These are phyloP conservation scores for Solenopsis invicta DNA, from an alignment of 1,140 invertebrate genomes.

Conservation along the genomic window DNA sequence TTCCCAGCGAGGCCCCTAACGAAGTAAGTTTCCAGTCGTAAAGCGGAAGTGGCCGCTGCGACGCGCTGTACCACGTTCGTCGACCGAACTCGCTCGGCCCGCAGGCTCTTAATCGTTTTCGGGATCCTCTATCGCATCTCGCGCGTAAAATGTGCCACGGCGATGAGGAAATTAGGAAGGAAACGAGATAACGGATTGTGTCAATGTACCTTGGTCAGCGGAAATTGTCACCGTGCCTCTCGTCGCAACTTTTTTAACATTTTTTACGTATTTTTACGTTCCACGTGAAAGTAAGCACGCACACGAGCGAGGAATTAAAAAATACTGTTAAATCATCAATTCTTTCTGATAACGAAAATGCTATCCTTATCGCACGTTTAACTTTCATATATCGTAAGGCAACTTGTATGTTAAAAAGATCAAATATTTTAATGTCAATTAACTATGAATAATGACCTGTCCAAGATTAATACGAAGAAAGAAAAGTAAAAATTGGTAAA, in stretches of 20 bases:
- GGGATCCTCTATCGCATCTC: constrained; percentile 51
- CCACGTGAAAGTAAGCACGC: neutral
- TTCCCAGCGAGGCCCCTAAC: constrained; percentile 71
- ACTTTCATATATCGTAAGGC: neutral
- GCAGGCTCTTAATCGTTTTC: constrained; percentile 69
- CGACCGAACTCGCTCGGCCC: constrained; percentile 50
- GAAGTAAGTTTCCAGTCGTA: constrained; percentile 79
- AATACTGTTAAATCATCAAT: neutral
- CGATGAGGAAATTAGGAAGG: constrained; percentile 2
- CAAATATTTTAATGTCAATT: neutral
- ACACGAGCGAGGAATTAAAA: neutral
- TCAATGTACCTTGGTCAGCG: constrained; percentile 29
- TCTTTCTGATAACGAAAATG: neutral
- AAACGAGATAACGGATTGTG: constrained; percentile 43
- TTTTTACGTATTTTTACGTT: neutral
- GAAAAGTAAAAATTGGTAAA: constrained; percentile 2
- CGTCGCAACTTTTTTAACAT: neutral
- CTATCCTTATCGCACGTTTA: neutral
- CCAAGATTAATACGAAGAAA: constrained; percentile 7
- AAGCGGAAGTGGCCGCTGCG: constrained; percentile 67
- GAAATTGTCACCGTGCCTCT: constrained; percentile 20
- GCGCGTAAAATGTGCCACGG: constrained; percentile 36
- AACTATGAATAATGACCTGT: neutral
- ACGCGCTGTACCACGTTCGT: neutral
- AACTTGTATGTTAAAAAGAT: neutral